Percentiles rank a stretch among this genome's conserved stretches.
Conservation (phyloP, 2,113 vertebrate genomes). For the Chroicocephalus ridibundus region DNA sequence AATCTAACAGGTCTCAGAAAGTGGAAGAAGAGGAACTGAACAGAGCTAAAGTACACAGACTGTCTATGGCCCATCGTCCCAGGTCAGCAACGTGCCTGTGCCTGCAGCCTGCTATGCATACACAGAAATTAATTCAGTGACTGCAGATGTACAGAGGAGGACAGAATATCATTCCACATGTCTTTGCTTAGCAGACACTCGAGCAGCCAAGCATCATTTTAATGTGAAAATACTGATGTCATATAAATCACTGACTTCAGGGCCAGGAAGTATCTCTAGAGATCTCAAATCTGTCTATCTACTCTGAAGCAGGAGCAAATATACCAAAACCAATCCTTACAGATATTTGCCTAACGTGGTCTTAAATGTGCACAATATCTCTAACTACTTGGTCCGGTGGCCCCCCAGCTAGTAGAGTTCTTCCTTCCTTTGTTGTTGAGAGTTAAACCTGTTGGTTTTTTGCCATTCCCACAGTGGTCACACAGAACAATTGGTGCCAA, state of each 20-base stretch:
- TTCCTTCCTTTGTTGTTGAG: neutral
- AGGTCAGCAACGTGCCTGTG: neutral
- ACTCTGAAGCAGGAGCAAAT: neutral
- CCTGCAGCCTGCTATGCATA: neutral
- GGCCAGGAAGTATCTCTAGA: neutral
- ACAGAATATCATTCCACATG: neutral
- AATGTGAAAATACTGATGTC: conserved; percentile 1
- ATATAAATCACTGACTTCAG: neutral
- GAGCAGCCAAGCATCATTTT: neutral
- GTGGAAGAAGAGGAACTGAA: neutral
- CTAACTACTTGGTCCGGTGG: neutral
- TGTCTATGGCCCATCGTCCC: neutral
- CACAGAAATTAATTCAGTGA: conserved; percentile 14
- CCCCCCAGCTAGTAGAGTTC: neutral
- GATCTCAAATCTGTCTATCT: neutral
- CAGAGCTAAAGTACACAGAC: neutral
- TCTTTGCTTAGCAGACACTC: conserved; percentile 13
- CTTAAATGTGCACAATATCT: neutral
- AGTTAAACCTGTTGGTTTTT: neutral
- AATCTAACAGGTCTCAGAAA: conserved; percentile 41
- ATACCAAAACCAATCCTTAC: neutral
- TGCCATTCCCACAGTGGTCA: neutral
- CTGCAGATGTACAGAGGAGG: conserved; percentile 33
- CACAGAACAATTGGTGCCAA: neutral
- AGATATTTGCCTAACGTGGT: neutral